Evolutionary conservation across 1,140 invertebrate species (phyloP).

Genomic region (Leucophenga varia): DNA sequence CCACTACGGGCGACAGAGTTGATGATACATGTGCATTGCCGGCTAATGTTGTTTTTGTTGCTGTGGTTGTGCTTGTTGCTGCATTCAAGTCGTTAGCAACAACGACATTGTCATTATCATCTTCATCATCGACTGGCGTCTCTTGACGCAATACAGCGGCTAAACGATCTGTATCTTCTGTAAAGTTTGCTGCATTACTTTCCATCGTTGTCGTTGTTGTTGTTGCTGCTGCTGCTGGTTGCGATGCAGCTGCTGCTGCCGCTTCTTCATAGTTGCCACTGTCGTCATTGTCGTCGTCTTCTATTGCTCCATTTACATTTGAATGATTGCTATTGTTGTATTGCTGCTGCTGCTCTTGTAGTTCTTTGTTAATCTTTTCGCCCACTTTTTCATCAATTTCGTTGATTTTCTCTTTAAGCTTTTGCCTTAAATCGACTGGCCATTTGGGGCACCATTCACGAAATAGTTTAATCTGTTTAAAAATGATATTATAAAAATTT

Average conservation of each 20-base stretch:
- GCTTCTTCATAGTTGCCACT: constrained; percentile 12
- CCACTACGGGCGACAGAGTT: constrained; percentile 23
- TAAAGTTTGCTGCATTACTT: too few relatives aligned
- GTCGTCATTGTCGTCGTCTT: constrained; percentile 19
- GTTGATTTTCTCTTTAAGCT: constrained; percentile 67
- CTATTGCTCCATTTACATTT: constrained; percentile 41
- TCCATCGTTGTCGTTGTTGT: too few relatives aligned
- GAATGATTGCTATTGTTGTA: constrained; percentile 40
- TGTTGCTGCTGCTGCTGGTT: background rate
- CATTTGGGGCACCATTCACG: constrained; percentile 83
- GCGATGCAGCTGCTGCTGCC: background rate
- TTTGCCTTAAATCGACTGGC: constrained; percentile 72
- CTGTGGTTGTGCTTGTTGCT: constrained; percentile 21
- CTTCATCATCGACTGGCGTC: constrained; percentile 44
- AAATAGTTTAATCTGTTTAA: constrained; percentile 74
- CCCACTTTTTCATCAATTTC: constrained; percentile 72
- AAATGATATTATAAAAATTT: constrained; percentile 7
- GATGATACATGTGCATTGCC: too few relatives aligned
- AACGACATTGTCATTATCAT: constrained; percentile 12
- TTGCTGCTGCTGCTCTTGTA: constrained; percentile 27
- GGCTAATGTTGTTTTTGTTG: too few relatives aligned
- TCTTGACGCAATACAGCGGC: constrained; percentile 47
- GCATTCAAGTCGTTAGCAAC: constrained; percentile 29
- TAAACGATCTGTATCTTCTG: constrained; percentile 42
- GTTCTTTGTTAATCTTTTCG: constrained; percentile 62